Percentiles rank a stretch among this genome's conserved stretches.
phyloP scores from a whole-genome alignment of 2,888 invertebrate species.

The Drosophila emarginata region DNA sequence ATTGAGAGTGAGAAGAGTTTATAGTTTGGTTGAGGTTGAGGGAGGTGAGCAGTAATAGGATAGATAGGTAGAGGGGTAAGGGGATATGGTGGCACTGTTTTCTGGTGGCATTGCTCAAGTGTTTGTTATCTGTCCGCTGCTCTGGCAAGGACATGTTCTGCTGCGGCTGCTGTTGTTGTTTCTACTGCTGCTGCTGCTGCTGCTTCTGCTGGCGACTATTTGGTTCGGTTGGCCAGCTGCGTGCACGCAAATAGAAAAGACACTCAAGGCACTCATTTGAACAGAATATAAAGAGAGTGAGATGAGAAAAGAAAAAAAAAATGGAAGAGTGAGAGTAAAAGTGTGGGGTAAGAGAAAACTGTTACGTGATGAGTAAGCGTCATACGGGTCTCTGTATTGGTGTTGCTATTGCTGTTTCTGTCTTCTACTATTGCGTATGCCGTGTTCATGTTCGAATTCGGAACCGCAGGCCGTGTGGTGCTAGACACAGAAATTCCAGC shows the following conservation, averaged over 20 bases:
- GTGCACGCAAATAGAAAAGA: constrained; percentile 74
- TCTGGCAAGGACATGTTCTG: constrained; percentile 43
- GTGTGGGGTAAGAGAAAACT: constrained; percentile 33
- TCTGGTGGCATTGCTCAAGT: constrained; percentile 41
- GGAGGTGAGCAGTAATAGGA: not conserved
- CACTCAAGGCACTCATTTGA: constrained; percentile 73
- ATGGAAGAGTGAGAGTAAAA: constrained; percentile 63
- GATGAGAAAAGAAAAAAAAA: constrained; percentile 21
- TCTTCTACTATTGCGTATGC: not conserved
- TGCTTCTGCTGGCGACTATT: constrained; percentile 11
- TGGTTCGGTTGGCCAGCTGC: constrained; percentile 52
- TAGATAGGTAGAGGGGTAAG: not conserved
- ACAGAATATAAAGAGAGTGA: constrained; percentile 26
- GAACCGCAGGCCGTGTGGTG: constrained; percentile 17
- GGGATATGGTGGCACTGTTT: constrained; percentile 1
- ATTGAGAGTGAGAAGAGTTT: constrained; percentile 13
- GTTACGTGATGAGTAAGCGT: constrained; percentile 72
- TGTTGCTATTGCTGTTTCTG: not conserved
- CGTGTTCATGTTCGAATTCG: constrained; percentile 13
- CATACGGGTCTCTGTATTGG: constrained; percentile 52
- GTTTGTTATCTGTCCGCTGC: constrained; percentile 44
- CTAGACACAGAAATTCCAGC: constrained; percentile 27
- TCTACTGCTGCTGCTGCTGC: not conserved
- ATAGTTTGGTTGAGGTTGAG: constrained; percentile 6
- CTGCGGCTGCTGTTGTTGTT: not conserved